Conservation (phyloP, 64 coral and sea anemone species). For the Montipora efflorescens region DNA sequence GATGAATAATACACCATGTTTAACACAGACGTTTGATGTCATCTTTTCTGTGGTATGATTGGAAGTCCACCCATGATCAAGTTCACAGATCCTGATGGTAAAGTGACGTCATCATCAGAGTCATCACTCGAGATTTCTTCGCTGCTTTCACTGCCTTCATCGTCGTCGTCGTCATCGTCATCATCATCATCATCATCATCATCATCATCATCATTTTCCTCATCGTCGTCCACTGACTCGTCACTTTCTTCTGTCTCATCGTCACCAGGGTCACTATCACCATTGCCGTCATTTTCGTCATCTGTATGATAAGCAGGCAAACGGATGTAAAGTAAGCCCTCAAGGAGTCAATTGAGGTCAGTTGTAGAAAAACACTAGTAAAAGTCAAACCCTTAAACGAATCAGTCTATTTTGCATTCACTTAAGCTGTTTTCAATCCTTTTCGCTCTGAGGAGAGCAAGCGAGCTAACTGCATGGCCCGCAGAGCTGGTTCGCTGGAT, state of each 20-base stretch:
- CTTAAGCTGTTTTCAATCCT: neutral
- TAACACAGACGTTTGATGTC: neutral
- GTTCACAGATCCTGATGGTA: constrained; percentile 40
- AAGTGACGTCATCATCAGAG: constrained; percentile 40
- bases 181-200: constrained; percentile 24
- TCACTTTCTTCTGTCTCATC: neutral
- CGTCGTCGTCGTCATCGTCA: neutral
- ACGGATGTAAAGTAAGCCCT: neutral
- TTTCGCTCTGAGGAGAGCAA: too few species aligned
- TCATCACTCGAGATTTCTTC: neutral
- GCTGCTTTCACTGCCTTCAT: neutral
- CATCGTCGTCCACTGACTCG: constrained; percentile 12
- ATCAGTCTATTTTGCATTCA: neutral
- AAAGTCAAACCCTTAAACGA: too few species aligned
- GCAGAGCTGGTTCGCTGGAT: too few species aligned
- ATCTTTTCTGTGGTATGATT: constrained; percentile 49
- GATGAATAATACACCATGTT: too few species aligned
- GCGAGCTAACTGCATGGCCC: too few species aligned
- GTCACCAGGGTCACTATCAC: neutral
- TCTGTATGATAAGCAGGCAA: neutral
- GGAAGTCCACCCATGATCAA: constrained; percentile 75
- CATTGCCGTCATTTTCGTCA: neutral
- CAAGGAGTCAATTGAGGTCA: neutral
- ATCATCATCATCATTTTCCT: constrained; percentile 8
- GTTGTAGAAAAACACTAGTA: too few species aligned